A percentile compares a stretch with the other conserved stretches of the same genome.
phyloP scores from a whole-genome alignment of 2,888 invertebrate species.

The Dinocampus coccinellae region DNA sequence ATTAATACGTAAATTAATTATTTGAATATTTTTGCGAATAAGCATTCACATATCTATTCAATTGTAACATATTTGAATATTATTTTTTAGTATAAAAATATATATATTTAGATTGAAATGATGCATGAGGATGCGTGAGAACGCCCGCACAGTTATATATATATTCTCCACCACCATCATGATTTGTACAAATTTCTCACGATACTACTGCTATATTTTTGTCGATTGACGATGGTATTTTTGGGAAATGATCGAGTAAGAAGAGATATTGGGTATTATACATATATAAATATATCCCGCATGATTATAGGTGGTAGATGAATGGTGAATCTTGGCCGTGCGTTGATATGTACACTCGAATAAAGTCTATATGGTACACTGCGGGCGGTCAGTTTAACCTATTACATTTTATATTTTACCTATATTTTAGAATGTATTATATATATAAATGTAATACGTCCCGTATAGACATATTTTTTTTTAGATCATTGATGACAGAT shows the following conservation, averaged over 20 bases:
- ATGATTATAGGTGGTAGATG: not conserved
- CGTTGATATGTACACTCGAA: not conserved
- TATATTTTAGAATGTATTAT: not conserved
- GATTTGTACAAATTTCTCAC: conserved; percentile 32
- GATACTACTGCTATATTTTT: conserved; percentile 17
- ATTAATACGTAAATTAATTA: no score
- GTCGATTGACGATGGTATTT: conserved; percentile 16
- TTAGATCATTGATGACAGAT: not conserved
- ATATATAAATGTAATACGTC: conserved; percentile 6
- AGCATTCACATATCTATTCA: no score
- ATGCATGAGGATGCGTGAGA: conserved; percentile 20
- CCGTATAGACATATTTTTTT: not conserved
- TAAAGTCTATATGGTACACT: not conserved
- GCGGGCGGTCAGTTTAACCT: conserved; percentile 22
- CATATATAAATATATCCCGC: conserved; percentile 10
- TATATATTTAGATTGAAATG: not conserved
- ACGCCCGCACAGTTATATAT: conserved; percentile 29
- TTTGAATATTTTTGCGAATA: no score
- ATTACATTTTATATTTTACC: not conserved
- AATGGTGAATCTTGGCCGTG: conserved; percentile 8
- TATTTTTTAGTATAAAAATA: not conserved
- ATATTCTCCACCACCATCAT: conserved; percentile 24
- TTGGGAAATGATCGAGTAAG: not conserved
- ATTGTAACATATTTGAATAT: not conserved
- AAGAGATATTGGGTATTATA: not conserved